Percentiles rank a stretch among this genome's conserved stretches.
These are phyloP conservation scores for Pediacus dermestoides DNA, from an alignment of 2,888 invertebrate genomes.

Conservation along the genomic window DNA sequence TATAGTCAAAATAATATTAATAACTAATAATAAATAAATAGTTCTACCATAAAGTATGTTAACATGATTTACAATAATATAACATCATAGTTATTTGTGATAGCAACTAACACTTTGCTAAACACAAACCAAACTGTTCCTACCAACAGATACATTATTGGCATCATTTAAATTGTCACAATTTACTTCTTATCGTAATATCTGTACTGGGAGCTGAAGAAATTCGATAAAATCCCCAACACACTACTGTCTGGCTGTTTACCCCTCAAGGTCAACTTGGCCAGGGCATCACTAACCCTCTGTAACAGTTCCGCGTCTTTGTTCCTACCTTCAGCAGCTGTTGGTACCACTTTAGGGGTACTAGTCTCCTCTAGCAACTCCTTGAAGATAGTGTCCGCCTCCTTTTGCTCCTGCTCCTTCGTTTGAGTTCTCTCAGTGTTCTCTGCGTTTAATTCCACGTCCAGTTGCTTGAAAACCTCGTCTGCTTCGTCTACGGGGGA, in stretches of 20 bases:
- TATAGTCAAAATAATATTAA: too few relatives aligned
- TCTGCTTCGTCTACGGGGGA: slow-evolving; percentile 23
- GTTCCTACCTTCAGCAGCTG: slow-evolving; percentile 15
- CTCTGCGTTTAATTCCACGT: slow-evolving; percentile 35
- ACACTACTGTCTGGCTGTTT: slow-evolving; percentile 41
- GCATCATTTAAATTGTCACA: slow-evolving; percentile 1
- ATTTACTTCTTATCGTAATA: slow-evolving; percentile 16
- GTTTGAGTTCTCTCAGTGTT: slow-evolving; percentile 23
- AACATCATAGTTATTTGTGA: too few relatives aligned
- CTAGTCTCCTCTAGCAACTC: slow-evolving; percentile 41
- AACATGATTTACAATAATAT: too few relatives aligned
- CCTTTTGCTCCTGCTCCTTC: slow-evolving; percentile 34
- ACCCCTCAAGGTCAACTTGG: slow-evolving; percentile 41
- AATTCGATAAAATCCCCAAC: slow-evolving; percentile 41
- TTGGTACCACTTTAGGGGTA: slow-evolving; percentile 21
- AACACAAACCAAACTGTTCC: too few relatives aligned
- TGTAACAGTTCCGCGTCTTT: slow-evolving; percentile 37
- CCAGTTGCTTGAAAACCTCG: slow-evolving; percentile 37
- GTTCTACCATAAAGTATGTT: too few relatives aligned
- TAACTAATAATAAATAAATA: too few relatives aligned
- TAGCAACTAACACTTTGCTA: too few relatives aligned
- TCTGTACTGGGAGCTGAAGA: slow-evolving; percentile 42
- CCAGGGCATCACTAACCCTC: slow-evolving; percentile 41
- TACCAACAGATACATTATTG: slow-evolving; percentile 4
- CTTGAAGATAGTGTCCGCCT: slow-evolving; percentile 41